phyloP scores from a whole-genome alignment of 2,888 invertebrate species.

The Neoaliturus tenellus region DNA sequence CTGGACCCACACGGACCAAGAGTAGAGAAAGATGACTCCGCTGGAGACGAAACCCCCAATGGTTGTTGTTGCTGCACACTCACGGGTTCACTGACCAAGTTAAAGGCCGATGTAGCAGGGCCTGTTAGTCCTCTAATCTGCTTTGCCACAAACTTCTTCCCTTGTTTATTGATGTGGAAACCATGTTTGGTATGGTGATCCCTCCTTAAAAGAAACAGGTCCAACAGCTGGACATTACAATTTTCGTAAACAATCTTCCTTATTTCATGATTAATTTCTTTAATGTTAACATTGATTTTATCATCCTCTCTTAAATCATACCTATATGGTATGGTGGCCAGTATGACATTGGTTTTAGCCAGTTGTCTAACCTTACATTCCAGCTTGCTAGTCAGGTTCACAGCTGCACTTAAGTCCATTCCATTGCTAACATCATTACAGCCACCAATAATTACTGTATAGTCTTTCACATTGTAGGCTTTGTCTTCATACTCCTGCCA shows the following conservation, averaged over 20 bases:
- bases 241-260: neutral
- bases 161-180: constrained; percentile 4
- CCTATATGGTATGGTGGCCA: constrained; percentile 20
- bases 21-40: too few species aligned
- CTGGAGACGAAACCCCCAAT: too few species aligned
- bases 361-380: neutral
- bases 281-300: neutral
- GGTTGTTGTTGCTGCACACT: too few species aligned
- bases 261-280: neutral
- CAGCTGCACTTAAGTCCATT: neutral
- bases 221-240: neutral
- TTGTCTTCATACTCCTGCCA: too few species aligned
- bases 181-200: constrained; percentile 19
- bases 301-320: neutral
- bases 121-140: too few species aligned
- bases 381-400: neutral
- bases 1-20: too few species aligned
- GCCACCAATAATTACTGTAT: too few species aligned
- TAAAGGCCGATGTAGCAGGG: too few species aligned
- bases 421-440: too few species aligned
- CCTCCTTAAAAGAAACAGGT: neutral
- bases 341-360: neutral
- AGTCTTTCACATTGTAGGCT: too few species aligned
- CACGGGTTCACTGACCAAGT: too few species aligned
- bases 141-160: neutral